These are phyloP conservation scores for Heptranchias perlo DNA, from an alignment of 2,113 vertebrate genomes.

Conservation along the genomic window DNA sequence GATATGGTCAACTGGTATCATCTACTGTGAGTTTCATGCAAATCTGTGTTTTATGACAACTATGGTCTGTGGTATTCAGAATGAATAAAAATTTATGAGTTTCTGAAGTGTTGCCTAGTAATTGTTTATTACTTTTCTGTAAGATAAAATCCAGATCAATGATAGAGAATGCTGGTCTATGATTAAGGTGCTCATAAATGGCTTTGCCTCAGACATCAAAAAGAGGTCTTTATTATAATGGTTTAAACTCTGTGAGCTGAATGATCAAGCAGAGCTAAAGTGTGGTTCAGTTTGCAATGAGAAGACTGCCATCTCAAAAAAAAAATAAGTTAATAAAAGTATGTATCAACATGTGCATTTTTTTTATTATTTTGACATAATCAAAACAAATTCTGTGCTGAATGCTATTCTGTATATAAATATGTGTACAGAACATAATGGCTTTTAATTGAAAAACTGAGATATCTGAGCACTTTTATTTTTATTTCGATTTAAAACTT, in stretches of 20 bases:
- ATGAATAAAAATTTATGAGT: constrained; percentile 98
- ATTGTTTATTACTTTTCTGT: constrained; percentile 99
- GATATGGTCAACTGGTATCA: background rate
- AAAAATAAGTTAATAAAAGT: background rate
- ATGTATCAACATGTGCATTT: background rate
- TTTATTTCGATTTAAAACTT: constrained; percentile 35
- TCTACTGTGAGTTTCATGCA: constrained; percentile 78
- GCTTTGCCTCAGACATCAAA: constrained; percentile 81
- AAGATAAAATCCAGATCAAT: constrained; percentile 98
- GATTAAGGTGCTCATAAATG: constrained; percentile 96
- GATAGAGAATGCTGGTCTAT: constrained; percentile 84
- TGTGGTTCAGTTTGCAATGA: background rate
- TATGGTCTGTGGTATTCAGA: constrained; percentile 83
- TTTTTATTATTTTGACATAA: background rate
- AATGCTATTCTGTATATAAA: background rate
- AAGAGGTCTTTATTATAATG: constrained; percentile 82
- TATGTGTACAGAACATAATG: constrained; percentile 21
- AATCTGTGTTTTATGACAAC: constrained; percentile 92
- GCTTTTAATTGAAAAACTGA: background rate
- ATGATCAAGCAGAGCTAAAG: constrained; percentile 63
- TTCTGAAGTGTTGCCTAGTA: constrained; percentile 80
- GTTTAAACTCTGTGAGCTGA: constrained; percentile 88
- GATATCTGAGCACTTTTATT: constrained; percentile 3
- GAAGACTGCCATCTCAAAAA: background rate
- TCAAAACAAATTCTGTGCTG: background rate